Evolutionary conservation across 2,797 vertebrate genomes (phyloP), one percentile per base, ranked within the genome.

Genomic region (Gobionotothen gibberifrons): DNA sequence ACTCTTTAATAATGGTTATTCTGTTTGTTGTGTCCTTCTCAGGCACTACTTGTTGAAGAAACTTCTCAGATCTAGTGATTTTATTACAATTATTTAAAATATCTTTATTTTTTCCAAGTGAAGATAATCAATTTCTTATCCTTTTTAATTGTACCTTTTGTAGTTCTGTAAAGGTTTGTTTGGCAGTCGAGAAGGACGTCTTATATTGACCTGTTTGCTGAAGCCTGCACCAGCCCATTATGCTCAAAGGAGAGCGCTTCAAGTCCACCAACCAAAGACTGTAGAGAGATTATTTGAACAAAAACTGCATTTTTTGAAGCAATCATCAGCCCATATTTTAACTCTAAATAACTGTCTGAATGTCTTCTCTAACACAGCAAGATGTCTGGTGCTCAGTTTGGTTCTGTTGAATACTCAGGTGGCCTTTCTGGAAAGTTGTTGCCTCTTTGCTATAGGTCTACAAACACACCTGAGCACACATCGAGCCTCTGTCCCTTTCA

Each of bases 1-100:
- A 76, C 54, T 76, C 36, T 69, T 62, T 47, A 36, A 53, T 83
- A 73, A 62, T 51, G 51, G 13, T 55, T 60, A n/a, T 79, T 81
- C 19, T 54, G 59, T 56, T 78, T 79, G 79, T 71, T 75, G 81
- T 87, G 81, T 87, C 48, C 1, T 78, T 69, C 78, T 95, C 93
- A 94, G 93, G 89, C 72, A 83, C 93, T 94, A 92, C 92, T 95
- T 94, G 92, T 94, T 92, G 42, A 78, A 85, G 69, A 76, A 84
- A 86, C 72, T 83, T 84, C 56, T 72, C 74, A 12, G n/a, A 81
- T 71, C 11, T 15, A 75, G 36, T 54, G 54, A 74, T 69, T 79
- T 43, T 82, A 74, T 36, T 36, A 36, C 42, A 60, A 56, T 58
- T 51, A 32, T 81, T 83, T 80, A 59, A 44, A 64, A 51, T 2